These are phyloP conservation scores for Macroteleia sp. DNA, from an alignment of 2,888 invertebrate species.

Conservation along the genomic window DNA sequence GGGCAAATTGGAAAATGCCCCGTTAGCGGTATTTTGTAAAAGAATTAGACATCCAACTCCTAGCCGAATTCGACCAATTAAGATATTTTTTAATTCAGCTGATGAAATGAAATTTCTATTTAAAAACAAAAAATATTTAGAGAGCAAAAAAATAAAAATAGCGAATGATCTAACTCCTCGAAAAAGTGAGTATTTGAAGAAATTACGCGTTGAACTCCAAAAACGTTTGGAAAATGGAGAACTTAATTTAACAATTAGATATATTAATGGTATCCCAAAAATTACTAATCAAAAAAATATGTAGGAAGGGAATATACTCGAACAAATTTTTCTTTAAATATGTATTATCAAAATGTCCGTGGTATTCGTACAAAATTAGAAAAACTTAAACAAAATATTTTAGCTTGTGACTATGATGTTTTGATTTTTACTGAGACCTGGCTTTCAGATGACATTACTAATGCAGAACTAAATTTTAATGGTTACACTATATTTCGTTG, in stretches of 20 bases:
- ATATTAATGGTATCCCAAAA: not conserved
- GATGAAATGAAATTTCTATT: too few species aligned
- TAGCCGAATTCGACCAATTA: too few species aligned
- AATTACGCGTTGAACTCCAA: not conserved
- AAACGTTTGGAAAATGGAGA: not conserved
- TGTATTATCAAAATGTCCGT: conserved; percentile 20
- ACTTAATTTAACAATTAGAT: not conserved
- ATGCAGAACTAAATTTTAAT: not conserved
- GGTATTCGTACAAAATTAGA: not conserved
- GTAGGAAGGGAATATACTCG: not conserved
- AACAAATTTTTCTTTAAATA: not conserved
- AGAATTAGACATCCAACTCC: too few species aligned
- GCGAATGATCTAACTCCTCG: too few species aligned
- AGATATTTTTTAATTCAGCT: too few species aligned
- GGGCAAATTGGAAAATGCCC: too few species aligned
- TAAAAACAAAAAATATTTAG: too few species aligned
- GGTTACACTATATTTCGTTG: not conserved
- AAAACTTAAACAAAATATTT: not conserved
- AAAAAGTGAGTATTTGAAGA: too few species aligned
- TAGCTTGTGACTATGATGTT: not conserved
- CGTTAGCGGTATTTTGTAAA: too few species aligned
- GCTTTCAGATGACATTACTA: not conserved
- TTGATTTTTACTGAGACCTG: not conserved
- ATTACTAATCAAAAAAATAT: not conserved
- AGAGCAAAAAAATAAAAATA: too few species aligned